Evolutionary conservation across 2,888 invertebrate species (phyloP).

Genomic region (Calephelis perditalis): DNA sequence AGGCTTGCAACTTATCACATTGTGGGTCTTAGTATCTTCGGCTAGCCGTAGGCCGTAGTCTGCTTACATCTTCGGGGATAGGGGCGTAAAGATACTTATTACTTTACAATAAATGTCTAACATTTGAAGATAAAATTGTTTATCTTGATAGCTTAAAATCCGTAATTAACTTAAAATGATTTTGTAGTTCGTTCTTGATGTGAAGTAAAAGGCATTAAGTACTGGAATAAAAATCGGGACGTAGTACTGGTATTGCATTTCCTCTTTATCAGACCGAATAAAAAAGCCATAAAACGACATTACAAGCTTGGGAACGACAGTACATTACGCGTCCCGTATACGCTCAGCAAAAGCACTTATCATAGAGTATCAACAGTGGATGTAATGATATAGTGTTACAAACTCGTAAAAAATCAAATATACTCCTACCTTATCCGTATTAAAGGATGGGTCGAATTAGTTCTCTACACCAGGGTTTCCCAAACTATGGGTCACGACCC

Average conservation of each 20-base stretch:
- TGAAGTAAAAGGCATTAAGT: conserved; percentile 8
- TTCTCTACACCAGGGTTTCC: conserved; percentile 29
- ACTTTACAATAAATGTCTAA: too few relatives aligned
- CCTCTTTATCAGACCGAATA: conserved; percentile 64
- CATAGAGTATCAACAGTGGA: conserved; percentile 54
- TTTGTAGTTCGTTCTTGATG: not conserved
- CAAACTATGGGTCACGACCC: too few relatives aligned
- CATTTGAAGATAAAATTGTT: too few relatives aligned
- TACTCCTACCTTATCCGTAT: conserved; percentile 40
- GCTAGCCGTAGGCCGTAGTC: too few relatives aligned
- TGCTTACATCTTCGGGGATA: too few relatives aligned
- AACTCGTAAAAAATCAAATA: conserved; percentile 61
- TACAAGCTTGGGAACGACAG: conserved; percentile 71
- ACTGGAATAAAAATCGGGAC: conserved; percentile 46
- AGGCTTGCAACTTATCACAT: too few relatives aligned
- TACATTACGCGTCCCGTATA: conserved; percentile 59
- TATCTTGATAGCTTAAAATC: too few relatives aligned
- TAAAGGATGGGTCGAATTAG: conserved; percentile 47
- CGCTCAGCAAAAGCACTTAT: conserved; percentile 69
- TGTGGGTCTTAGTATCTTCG: too few relatives aligned
- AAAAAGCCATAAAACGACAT: conserved; percentile 71
- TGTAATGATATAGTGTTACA: conserved; percentile 67
- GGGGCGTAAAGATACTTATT: too few relatives aligned
- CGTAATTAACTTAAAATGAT: not conserved
- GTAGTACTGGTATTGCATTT: conserved; percentile 67